phyloP scores from a whole-genome alignment of 2,797 vertebrate genomes.

The Odontamblyopus rebecca region DNA sequence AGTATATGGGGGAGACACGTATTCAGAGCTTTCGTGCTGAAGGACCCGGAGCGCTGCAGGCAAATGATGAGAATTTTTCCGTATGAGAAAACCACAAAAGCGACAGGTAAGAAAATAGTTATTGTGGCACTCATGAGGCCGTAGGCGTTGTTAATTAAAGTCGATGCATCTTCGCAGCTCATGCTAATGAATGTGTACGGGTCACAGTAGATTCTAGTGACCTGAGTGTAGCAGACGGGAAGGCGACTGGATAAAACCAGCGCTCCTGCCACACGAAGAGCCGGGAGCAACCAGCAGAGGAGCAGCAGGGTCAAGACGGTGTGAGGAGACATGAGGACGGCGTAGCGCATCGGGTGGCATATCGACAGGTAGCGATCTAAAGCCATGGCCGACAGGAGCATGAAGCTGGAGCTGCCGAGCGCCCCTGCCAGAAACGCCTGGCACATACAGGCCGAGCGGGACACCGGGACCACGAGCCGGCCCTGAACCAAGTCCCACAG shows the following conservation, averaged over 20 bases:
- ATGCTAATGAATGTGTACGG: conserved; percentile 18
- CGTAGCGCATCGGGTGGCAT: conserved; percentile 23
- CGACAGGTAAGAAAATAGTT: background rate
- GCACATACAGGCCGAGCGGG: background rate
- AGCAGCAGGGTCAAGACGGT: conserved; percentile 12
- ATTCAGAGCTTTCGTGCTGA: background rate
- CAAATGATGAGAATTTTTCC: background rate
- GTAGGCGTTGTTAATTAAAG: background rate
- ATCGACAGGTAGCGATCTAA: conserved; percentile 36
- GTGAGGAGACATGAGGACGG: background rate
- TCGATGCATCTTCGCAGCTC: background rate
- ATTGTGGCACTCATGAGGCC: background rate
- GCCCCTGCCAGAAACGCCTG: conserved; percentile 10
- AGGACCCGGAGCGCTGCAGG: background rate
- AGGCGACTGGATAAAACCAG: background rate
- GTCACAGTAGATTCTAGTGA: conserved; percentile 25
- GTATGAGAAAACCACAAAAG: conserved; percentile 3
- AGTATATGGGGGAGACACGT: background rate
- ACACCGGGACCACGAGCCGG: background rate
- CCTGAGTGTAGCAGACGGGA: conserved; percentile 10
- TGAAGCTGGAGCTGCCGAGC: conserved; percentile 19
- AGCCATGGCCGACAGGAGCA: conserved; percentile 31
- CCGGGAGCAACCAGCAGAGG: conserved; percentile 27
- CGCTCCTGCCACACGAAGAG: background rate
- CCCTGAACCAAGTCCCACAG: conserved; percentile 17